phyloP scores from a whole-genome alignment of 2,113 vertebrate genomes.

The Andinoacara biseriatus region DNA sequence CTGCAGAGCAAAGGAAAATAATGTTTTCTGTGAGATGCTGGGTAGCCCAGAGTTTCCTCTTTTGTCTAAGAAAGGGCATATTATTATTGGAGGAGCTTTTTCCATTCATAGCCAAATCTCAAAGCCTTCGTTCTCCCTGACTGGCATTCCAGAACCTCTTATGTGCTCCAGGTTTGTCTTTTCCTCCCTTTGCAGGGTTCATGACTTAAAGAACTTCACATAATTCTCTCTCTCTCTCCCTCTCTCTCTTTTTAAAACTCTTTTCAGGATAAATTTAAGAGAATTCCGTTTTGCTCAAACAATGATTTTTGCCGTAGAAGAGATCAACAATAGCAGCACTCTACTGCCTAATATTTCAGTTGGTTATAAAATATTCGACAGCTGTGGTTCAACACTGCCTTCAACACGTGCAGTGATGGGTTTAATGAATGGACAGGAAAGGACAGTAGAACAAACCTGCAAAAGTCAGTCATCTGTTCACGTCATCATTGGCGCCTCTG shows the following conservation, averaged over 20 bases:
- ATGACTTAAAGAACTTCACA: neutral
- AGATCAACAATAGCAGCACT: slow-evolving; percentile 78
- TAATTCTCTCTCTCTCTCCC: neutral
- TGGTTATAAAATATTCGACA: slow-evolving; percentile 81
- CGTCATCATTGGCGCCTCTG: slow-evolving; percentile 80
- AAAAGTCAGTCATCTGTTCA: slow-evolving; percentile 67
- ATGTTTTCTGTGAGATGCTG: slow-evolving; percentile 58
- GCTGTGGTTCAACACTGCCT: slow-evolving; percentile 73
- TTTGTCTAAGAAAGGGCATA: slow-evolving; percentile 71
- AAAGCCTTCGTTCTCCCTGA: slow-evolving; percentile 52
- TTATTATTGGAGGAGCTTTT: slow-evolving; percentile 78
- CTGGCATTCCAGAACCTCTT: slow-evolving; percentile 58
- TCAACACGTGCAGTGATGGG: slow-evolving; percentile 76
- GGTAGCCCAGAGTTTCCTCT: slow-evolving; percentile 72
- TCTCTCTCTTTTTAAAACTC: too few species aligned
- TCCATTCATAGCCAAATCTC: slow-evolving; percentile 72
- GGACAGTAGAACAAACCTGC: slow-evolving; percentile 48
- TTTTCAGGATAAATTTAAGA: slow-evolving; percentile 75
- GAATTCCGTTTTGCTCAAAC: slow-evolving; percentile 80
- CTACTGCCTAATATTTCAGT: slow-evolving; percentile 77
- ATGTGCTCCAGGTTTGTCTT: slow-evolving; percentile 71
- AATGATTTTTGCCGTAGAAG: slow-evolving; percentile 82
- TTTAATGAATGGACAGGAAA: slow-evolving; percentile 71
- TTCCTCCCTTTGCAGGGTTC: neutral
- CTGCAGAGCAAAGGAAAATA: slow-evolving; percentile 32